These are phyloP conservation scores for Apteryx mantelli DNA, from an alignment of 2,113 vertebrate species.

Conservation along the genomic window DNA sequence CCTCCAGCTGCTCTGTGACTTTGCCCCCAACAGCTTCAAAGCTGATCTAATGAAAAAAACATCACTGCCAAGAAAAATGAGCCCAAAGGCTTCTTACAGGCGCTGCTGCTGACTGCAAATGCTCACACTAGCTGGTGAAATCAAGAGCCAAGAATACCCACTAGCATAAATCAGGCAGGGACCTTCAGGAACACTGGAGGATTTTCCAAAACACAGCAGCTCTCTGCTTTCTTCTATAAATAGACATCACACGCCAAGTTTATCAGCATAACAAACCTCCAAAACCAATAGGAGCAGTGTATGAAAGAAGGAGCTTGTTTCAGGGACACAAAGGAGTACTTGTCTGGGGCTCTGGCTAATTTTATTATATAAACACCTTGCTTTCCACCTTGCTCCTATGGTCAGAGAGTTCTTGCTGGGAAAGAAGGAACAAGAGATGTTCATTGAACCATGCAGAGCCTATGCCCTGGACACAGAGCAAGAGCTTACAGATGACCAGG, in stretches of 20 bases:
- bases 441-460: neutral
- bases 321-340: slow-evolving; percentile 46
- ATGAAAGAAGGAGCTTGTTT: slow-evolving; percentile 42
- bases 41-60: slow-evolving; percentile 49
- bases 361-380: slow-evolving; percentile 50
- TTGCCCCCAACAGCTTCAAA: slow-evolving; percentile 59
- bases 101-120: slow-evolving; percentile 24
- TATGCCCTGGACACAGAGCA: neutral
- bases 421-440: neutral
- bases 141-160: slow-evolving; percentile 39
- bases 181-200: neutral
- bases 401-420: neutral
- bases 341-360: slow-evolving; percentile 19
- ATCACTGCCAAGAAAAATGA: slow-evolving; percentile 38
- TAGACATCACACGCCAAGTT: slow-evolving; percentile 33
- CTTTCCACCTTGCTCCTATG: slow-evolving; percentile 8
- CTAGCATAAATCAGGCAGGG: neutral
- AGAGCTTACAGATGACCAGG: neutral
- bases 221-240: slow-evolving; percentile 62
- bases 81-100: slow-evolving; percentile 11
- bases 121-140: neutral
- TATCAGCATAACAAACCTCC: slow-evolving; percentile 63
- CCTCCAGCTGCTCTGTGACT: slow-evolving; percentile 53
- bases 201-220: slow-evolving; percentile 62
- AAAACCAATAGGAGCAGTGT: neutral